phyloP scores from a whole-genome alignment of 2,888 invertebrate genomes.

The Idaea aversata region DNA sequence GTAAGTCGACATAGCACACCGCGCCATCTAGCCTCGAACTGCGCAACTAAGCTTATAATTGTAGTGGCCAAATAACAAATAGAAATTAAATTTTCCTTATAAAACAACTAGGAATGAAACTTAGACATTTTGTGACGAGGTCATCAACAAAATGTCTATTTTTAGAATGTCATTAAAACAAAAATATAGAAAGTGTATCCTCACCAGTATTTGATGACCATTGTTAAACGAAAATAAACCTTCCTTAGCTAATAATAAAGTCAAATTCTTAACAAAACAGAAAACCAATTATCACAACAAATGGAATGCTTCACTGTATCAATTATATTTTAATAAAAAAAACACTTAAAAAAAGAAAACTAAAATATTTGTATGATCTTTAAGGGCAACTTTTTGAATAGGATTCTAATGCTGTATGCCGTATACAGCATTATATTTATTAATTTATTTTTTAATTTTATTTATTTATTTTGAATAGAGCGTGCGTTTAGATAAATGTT shows the following conservation, averaged over 20 bases:
- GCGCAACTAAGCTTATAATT: too few species aligned
- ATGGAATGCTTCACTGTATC: slow-evolving; percentile 50
- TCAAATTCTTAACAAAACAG: slow-evolving; percentile 34
- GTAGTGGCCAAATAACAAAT: too few species aligned
- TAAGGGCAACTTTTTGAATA: slow-evolving; percentile 54
- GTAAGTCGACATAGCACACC: too few species aligned
- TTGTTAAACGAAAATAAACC: slow-evolving; percentile 38
- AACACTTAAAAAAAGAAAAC: slow-evolving; percentile 22
- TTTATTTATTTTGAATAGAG: slow-evolving; percentile 28
- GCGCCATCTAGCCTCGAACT: too few species aligned
- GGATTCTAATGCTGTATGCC: slow-evolving; percentile 55
- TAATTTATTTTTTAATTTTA: slow-evolving; percentile 29
- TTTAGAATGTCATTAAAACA: not conserved
- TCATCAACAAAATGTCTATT: not conserved
- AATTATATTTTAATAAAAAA: slow-evolving; percentile 27
- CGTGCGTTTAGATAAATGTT: slow-evolving; percentile 31
- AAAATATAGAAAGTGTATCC: slow-evolving; percentile 18
- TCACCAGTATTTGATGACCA: slow-evolving; percentile 65
- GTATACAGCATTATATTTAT: slow-evolving; percentile 64
- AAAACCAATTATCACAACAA: slow-evolving; percentile 49
- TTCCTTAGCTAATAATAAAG: slow-evolving; percentile 34
- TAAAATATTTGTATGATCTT: slow-evolving; percentile 44
- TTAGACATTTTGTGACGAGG: not conserved
- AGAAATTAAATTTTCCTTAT: not conserved
- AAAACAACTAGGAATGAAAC: not conserved